Evolutionary conservation across 2,797 vertebrate genomes (phyloP), one percentile per base, ranked within the genome.

Genomic region (Dendrocincla fuliginosa): DNA sequence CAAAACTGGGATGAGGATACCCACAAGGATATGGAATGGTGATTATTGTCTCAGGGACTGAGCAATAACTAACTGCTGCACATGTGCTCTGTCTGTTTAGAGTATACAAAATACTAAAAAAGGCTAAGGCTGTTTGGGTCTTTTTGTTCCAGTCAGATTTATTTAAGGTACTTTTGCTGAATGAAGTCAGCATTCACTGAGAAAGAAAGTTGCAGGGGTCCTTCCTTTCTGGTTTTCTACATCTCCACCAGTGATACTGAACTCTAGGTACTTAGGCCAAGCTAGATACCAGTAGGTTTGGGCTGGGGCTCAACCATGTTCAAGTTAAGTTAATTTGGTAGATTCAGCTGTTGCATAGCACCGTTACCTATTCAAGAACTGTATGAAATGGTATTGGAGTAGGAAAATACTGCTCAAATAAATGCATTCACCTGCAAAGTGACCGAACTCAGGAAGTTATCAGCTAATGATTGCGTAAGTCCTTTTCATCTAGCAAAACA

Each of bases 71-170:
- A 61, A 59, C 20, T 60, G 59, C 47, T 22, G 23, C 33, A 37
- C 20, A 1, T 0, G 0, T 9, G 3, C 60, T 76, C 46, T 68
- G n/a, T 42, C 49, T 59, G 20, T 32, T 70, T 37, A 33, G 5
- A 59, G 17, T 32, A 8, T 20, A 52, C 28, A 9, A 81, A 81
- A 42, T 71, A 10, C n/a, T 74, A 14, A 50, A 76, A 80, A 39
- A 6, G 22, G 15, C 35, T 25, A 64, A 55, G 28, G 8, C 20
- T 84, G 61, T 57, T 49, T 84, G n/a, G 35, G 20, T 24, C n/a
- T 59, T 63, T 46, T 52, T 70, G 18, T 55, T n/a, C 42, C 10
- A 50, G 19, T 16, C 56, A 35, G 30, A 70, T 71, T 64, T 73
- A 71, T 50, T 37, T 64, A 56, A 89, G 42, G 44, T 81, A n/a